A percentile compares a stretch with the other conserved stretches of the same genome.
phyloP scores from a whole-genome alignment of 1,140 invertebrate species.

The Panagrolaimus sp. region DNA sequence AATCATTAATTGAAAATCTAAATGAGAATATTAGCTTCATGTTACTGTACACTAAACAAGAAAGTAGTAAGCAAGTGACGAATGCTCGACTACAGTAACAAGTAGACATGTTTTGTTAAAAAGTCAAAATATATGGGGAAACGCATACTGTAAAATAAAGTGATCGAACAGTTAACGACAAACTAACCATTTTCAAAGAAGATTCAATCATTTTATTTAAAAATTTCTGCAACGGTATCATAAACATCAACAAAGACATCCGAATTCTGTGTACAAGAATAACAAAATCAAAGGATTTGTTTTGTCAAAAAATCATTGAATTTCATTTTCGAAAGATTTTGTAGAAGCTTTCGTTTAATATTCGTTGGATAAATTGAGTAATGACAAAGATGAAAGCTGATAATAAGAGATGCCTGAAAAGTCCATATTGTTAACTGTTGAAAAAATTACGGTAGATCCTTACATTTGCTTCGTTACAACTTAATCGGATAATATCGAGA shows the following conservation, averaged over 20 bases:
- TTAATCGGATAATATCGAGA: no score
- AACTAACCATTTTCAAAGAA: neutral
- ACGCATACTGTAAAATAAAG: no score
- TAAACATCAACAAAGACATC: neutral
- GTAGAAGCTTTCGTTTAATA: neutral
- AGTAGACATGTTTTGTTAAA: no score
- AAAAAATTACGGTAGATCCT: neutral
- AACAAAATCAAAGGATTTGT: neutral
- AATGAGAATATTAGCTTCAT: no score
- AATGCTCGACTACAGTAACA: no score
- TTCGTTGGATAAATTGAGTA: neutral
- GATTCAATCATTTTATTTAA: neutral
- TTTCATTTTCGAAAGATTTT: neutral
- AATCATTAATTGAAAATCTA: neutral
- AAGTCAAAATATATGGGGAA: no score
- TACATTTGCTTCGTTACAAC: conserved; percentile 9
- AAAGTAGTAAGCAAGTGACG: no score
- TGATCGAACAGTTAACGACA: neutral
- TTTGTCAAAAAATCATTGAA: neutral
- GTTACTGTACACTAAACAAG: no score
- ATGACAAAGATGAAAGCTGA: conserved; percentile 7
- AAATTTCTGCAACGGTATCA: neutral
- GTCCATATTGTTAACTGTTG: neutral
- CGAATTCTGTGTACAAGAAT: neutral
- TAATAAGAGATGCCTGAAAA: neutral